These are phyloP conservation scores for Cinclus mexicanus DNA, from an alignment of 2,113 vertebrate species.

Conservation along the genomic window DNA sequence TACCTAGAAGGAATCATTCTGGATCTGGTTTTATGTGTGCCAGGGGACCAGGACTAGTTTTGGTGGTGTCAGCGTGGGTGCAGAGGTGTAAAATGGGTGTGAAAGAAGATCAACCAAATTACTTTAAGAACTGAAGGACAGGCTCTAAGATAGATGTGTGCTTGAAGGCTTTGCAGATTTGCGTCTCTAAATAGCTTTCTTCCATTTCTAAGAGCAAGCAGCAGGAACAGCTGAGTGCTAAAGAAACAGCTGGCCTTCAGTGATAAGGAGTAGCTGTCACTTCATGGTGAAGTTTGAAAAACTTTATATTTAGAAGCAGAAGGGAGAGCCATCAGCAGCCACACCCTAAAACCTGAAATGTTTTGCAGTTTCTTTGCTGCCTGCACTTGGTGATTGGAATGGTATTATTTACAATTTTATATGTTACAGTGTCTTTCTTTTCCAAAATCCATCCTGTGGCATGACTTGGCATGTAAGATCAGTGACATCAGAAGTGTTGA, in stretches of 20 bases:
- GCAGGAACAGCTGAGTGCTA: slow-evolving; percentile 44
- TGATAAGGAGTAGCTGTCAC: slow-evolving; percentile 51
- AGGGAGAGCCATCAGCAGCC: slow-evolving; percentile 13
- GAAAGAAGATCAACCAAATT: not conserved
- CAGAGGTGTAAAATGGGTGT: not conserved
- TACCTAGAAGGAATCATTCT: not conserved
- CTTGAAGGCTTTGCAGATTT: slow-evolving; percentile 31
- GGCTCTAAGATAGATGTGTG: not conserved
- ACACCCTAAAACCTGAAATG: slow-evolving; percentile 1
- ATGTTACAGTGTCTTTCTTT: not conserved
- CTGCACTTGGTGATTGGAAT: not conserved
- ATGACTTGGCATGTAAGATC: not conserved
- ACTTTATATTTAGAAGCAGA: slow-evolving; percentile 45
- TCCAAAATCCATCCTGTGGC: not conserved
- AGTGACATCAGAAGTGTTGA: not conserved
- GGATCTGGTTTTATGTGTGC: not conserved
- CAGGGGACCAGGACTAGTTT: not conserved
- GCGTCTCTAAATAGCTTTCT: slow-evolving; percentile 43
- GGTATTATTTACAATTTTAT: not conserved
- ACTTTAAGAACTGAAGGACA: not conserved
- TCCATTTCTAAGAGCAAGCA: not conserved
- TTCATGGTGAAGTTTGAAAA: slow-evolving; percentile 21
- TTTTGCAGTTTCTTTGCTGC: not conserved
- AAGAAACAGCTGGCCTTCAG: slow-evolving; percentile 52
- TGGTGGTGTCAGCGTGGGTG: not conserved